phyloP scores from a whole-genome alignment of 2,888 invertebrate species.

The Acanthosepion lycidas region DNA sequence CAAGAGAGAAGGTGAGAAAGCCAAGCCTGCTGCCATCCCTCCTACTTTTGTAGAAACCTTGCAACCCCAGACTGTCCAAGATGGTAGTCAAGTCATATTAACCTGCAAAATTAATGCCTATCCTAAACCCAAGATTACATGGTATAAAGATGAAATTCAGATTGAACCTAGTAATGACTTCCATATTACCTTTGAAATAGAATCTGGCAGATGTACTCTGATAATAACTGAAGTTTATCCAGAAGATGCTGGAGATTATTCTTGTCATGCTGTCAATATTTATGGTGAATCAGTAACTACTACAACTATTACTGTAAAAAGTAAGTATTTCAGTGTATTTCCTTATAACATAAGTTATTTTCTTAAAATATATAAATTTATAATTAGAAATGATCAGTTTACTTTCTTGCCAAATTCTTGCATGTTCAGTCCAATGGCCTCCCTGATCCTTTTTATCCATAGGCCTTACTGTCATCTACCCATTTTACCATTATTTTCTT shows the following conservation, averaged over 20 bases:
- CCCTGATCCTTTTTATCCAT: neutral
- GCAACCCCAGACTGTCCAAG: constrained; percentile 67
- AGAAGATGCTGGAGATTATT: constrained; percentile 96
- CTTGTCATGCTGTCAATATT: constrained; percentile 94
- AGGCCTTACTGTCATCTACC: neutral
- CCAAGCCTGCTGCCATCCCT: constrained; percentile 60
- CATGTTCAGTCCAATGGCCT: constrained; percentile 17
- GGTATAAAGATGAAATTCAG: constrained; percentile 67
- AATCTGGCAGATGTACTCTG: constrained; percentile 80
- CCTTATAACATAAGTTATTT: neutral
- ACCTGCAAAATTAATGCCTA: constrained; percentile 67
- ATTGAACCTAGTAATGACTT: constrained; percentile 66
- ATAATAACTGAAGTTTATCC: constrained; percentile 98
- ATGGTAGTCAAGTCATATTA: constrained; percentile 67
- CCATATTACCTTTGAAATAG: constrained; percentile 63
- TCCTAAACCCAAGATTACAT: constrained; percentile 69
- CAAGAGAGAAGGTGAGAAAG: constrained; percentile 37
- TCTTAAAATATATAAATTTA: neutral
- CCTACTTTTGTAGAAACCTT: constrained; percentile 71
- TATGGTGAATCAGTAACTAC: constrained; percentile 93
- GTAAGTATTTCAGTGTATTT: constrained; percentile 56
- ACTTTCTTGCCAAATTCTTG: constrained; percentile 33
- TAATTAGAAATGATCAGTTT: neutral
- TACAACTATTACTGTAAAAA: constrained; percentile 70
- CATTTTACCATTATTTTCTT: neutral